phyloP scores from a whole-genome alignment of 1,140 invertebrate genomes.

The Drosophila lowei region DNA sequence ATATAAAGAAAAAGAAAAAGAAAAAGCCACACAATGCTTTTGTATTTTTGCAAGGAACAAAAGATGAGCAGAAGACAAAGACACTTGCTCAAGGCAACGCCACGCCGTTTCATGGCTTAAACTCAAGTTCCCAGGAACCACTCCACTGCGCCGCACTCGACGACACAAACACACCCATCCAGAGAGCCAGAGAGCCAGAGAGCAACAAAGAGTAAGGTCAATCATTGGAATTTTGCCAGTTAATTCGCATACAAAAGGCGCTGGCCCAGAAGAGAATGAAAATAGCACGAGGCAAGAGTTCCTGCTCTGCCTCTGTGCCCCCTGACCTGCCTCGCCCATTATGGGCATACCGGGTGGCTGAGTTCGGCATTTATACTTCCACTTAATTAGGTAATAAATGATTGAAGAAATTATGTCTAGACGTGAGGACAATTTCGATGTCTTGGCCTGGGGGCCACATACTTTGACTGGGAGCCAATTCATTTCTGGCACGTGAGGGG shows the following conservation, averaged over 20 bases:
- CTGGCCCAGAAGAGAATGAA: constrained; percentile 35
- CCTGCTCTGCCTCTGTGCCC: constrained; percentile 12
- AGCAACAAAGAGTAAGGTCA: constrained; percentile 68
- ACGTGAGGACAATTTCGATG: constrained; percentile 82
- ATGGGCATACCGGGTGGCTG: constrained; percentile 58
- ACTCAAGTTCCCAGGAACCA: constrained; percentile 55
- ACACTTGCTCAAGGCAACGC: constrained; percentile 71
- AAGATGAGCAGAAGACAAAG: constrained; percentile 74
- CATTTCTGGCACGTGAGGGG: constrained; percentile 76
- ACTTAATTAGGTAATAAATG: constrained; percentile 83
- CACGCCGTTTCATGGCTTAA: constrained; percentile 56
- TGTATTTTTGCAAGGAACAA: constrained; percentile 58
- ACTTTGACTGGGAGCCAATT: constrained; percentile 59
- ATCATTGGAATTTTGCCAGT: constrained; percentile 81
- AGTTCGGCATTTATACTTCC: constrained; percentile 81
- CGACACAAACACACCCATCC: constrained; percentile 22
- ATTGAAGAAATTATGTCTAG: constrained; percentile 83
- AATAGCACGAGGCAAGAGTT: constrained; percentile 41
- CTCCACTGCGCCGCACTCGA: constrained; percentile 45
- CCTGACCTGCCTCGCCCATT: constrained; percentile 47
- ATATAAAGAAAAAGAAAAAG: constrained; percentile 46
- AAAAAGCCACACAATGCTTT: constrained; percentile 68
- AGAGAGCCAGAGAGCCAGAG: constrained; percentile 4
- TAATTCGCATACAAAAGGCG: constrained; percentile 77
- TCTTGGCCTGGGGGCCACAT: constrained; percentile 16